These are phyloP conservation scores for Diplazon laetatorius DNA, from an alignment of 2,888 invertebrate genomes.

Conservation along the genomic window DNA sequence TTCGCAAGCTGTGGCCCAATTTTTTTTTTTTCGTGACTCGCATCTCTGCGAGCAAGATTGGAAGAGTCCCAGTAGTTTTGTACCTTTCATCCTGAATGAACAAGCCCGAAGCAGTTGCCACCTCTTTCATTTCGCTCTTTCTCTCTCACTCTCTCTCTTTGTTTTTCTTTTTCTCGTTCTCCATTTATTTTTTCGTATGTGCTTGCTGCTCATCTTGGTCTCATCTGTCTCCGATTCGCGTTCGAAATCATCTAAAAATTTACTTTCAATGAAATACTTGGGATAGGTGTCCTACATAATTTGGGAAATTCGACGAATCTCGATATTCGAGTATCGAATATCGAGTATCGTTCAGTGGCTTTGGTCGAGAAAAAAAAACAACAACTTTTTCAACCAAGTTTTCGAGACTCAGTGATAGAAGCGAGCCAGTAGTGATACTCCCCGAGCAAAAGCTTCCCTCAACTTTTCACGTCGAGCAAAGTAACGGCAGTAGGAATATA, in stretches of 20 bases:
- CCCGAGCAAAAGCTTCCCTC: constrained; percentile 5
- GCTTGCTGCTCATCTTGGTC: neutral
- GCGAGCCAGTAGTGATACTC: neutral
- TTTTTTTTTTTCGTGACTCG: constrained; percentile 10
- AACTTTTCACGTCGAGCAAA: constrained; percentile 2
- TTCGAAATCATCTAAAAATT: constrained; percentile 11
- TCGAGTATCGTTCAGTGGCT: neutral
- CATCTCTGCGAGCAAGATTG: constrained; percentile 22
- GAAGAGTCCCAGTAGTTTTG: constrained; percentile 30
- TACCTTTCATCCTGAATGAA: constrained; percentile 32
- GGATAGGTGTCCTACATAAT: neutral
- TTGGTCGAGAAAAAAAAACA: neutral
- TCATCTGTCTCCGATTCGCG: constrained; percentile 7
- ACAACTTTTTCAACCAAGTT: constrained; percentile 11
- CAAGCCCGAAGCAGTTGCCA: constrained; percentile 8
- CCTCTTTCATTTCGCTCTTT: neutral
- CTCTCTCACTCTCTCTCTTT: neutral
- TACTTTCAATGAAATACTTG: neutral
- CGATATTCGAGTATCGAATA: constrained; percentile 4
- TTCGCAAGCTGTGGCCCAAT: constrained; percentile 24
- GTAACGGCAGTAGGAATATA: constrained; percentile 25
- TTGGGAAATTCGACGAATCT: neutral
- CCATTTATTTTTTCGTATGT: neutral
- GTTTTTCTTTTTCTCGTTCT: neutral
- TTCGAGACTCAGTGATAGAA: neutral